Base-by-base conservation (phyloP, 2,113 vertebrate species). In the Myotis yumanensis region DNA sequence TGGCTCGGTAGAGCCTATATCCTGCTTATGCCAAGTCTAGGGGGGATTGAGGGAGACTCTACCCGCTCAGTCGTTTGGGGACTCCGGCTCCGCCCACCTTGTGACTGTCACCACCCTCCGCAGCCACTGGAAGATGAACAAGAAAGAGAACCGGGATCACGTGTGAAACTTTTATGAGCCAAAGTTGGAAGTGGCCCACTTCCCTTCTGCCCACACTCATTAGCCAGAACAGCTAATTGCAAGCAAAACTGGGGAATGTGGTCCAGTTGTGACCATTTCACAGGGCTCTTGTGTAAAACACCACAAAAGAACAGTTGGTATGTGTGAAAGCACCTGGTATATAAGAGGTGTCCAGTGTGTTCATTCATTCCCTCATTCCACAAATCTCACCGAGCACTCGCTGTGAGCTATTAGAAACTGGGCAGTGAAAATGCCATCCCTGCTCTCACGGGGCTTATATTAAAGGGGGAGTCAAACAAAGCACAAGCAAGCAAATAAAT, bases 301-400 rank as follows among this genome's bases (percentile, higher is more conserved):
- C 32, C 30, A 32, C 64, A 30, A 32, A 66, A 54, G 37, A 64
- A 17, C 51, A 35, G 3, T 37, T 57, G 43, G n/a, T 48, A 1
- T 14, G 69, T 22, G 0, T 12, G 43, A 54, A 48, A 64, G 69
- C 11, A 15, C 14, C 51, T 7, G 35, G n/a, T 10, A 25, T 35
- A 1, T 14, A 4, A 5, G 0, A 32, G 37, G 2, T 71, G 22
- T 25, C 77, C 59, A 5, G 37, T 4, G 10, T 30, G 48, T 40
- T 14, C 0, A 7, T 73, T 7, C 2, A 0, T 14, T 32, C 43
- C 7, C 18, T 10, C 0, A 0, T 32, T 85, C 40, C n/a, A 1
- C 82, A 59, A 30, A 72, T 40, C 12, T n/a, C 35, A 0, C 15
- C 2, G 54, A 23, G 68, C 22, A 1, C 20, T 17, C 25, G 32